These are phyloP conservation scores for Tricholauxania praeusta DNA, from an alignment of 2,888 invertebrate genomes.

Conservation along the genomic window DNA sequence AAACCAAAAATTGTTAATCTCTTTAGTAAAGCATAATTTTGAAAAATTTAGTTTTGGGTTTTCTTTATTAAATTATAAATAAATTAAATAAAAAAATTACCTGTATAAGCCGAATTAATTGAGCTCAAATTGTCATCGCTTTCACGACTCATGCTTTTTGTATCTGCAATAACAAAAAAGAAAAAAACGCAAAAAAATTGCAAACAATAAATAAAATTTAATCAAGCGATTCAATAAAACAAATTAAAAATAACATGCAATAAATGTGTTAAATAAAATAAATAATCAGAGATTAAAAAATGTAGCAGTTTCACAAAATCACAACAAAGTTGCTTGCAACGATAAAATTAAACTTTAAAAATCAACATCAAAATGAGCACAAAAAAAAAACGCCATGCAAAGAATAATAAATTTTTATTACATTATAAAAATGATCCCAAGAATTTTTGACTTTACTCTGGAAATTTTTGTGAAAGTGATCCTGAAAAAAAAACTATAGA, in stretches of 20 bases:
- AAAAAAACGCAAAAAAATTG: conserved; percentile 49
- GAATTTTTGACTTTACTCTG: too few species aligned
- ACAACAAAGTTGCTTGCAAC: too few species aligned
- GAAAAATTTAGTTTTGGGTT: not conserved
- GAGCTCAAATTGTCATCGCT: conserved; percentile 66
- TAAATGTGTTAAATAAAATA: not conserved
- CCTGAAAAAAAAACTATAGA: too few species aligned
- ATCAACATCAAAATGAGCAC: too few species aligned
- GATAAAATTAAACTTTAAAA: too few species aligned
- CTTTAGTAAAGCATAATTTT: conserved; percentile 23
- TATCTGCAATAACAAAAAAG: conserved; percentile 56
- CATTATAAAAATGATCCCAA: too few species aligned
- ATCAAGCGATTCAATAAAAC: conserved; percentile 3
- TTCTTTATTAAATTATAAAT: conserved; percentile 33
- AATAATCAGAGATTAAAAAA: conserved; percentile 4
- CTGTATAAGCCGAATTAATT: conserved; percentile 63
- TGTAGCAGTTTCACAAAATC: not conserved
- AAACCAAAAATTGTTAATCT: too few species aligned
- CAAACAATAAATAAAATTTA: conserved; percentile 19
- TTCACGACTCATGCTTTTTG: conserved; percentile 65
- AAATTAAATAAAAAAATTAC: conserved; percentile 51
- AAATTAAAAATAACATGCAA: conserved; percentile 33
- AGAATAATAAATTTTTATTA: too few species aligned
- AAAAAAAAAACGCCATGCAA: too few species aligned
- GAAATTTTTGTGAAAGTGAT: too few species aligned